These are phyloP conservation scores for Penaeus monodon DNA, from an alignment of 2,888 invertebrate species.

Conservation along the genomic window DNA sequence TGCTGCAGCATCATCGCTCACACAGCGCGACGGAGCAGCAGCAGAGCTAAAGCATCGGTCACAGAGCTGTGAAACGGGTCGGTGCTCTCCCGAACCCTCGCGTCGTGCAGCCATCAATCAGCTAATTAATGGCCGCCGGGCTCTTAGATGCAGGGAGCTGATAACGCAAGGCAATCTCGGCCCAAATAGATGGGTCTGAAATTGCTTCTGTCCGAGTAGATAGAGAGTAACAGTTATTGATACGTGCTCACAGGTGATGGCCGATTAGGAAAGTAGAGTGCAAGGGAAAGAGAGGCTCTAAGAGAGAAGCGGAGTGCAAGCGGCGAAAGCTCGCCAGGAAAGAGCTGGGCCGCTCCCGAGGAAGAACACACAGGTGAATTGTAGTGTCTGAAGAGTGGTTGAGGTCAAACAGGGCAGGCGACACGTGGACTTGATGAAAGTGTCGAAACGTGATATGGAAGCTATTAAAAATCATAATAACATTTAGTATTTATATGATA, in stretches of 20 bases:
- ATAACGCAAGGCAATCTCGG: slow-evolving; percentile 37
- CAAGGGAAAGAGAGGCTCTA: neutral
- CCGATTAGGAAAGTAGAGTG: neutral
- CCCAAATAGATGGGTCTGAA: slow-evolving; percentile 46
- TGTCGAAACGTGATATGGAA: too few species aligned
- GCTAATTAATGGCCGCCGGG: slow-evolving; percentile 40
- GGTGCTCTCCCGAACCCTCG: neutral
- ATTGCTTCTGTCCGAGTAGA: slow-evolving; percentile 47
- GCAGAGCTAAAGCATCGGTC: slow-evolving; percentile 5
- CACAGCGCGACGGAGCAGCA: neutral
- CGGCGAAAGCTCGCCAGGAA: neutral
- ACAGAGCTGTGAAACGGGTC: slow-evolving; percentile 6
- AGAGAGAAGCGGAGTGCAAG: neutral
- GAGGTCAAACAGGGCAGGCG: neutral
- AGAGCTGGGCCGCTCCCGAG: neutral
- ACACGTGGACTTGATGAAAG: neutral
- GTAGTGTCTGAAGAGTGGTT: neutral
- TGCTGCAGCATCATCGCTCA: too few species aligned
- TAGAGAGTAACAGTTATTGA: slow-evolving; percentile 46
- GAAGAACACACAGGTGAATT: neutral
- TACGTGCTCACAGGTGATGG: slow-evolving; percentile 34
- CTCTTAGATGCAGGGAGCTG: slow-evolving; percentile 32
- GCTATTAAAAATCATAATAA: too few species aligned
- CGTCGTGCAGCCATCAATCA: slow-evolving; percentile 43
- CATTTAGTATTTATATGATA: neutral